Base-by-base conservation (phyloP, 2,797 vertebrate genomes). In the Anisognathus igniventris region DNA sequence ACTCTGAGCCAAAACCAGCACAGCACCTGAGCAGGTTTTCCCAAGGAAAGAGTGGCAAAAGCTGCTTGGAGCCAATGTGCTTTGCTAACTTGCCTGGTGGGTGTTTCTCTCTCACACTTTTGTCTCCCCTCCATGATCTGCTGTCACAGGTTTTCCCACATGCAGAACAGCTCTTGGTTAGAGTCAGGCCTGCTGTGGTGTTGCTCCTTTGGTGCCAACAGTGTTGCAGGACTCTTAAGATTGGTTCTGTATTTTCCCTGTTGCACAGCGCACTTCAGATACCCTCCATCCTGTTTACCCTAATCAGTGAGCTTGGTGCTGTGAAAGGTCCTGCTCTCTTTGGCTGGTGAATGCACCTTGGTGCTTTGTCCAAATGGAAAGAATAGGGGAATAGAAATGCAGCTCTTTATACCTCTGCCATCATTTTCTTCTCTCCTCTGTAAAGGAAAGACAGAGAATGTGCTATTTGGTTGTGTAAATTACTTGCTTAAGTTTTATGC, bases 241-340 rank as follows among this genome's bases (percentile, higher is more conserved):
- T 47, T n/a, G 8, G 1, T 58, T 71, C 37, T 44, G 12, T 27
- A 19, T 68, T 68, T 81, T 48, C 68, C 7, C 37, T 77, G 39
- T 53, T 74, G 37, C 30, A 53, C 58, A 57, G 30, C 22, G 25
- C 6, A 2, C 44, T 89, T 54, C 35, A 66, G 37, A 10, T 42
- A 14, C 2, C 1, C 5, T 37, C 23, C n/a, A 31, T 65, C 44
- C 51, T 68, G 0, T 35, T 60, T 28, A 8, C n/a, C 8, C 13
- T 0, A 14, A 14, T 48, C n/a, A n/a, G 2, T 12, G 39, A 66
- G 4, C 31, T 30, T 54, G 20, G 7, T 2, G 2, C 57, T 74
- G 33, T 30, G 44, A 28, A 51, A 77, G 20, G n/a, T 83, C 30
- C 37, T 61, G 17, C 8, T 9, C 27, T 53, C 24, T 45, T 28